phyloP scores from a whole-genome alignment of 1,140 invertebrate genomes.

The Lepidostoma basale region DNA sequence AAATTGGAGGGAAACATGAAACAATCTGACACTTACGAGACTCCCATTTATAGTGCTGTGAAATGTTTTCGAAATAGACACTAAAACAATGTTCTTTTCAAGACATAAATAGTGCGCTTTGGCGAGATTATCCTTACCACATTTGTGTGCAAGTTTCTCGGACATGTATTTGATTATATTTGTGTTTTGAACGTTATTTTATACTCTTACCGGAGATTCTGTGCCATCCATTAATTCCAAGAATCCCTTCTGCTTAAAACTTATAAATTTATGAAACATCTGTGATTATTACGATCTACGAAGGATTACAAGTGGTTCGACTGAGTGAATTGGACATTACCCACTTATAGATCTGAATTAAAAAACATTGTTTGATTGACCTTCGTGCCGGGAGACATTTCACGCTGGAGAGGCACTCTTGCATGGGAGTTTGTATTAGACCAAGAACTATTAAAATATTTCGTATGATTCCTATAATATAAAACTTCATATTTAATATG shows the following conservation, averaged over 20 bases:
- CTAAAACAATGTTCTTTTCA: no score
- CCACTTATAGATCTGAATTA: no score
- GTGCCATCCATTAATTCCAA: constrained; percentile 19
- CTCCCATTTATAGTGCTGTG: constrained; percentile 9
- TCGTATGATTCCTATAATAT: background rate
- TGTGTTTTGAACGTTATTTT: no score
- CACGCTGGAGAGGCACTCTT: background rate
- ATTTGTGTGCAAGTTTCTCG: no score
- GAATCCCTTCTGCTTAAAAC: background rate
- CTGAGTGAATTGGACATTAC: no score
- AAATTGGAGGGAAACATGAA: background rate
- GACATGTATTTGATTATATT: no score
- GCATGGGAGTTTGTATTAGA: background rate
- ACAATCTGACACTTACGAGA: background rate
- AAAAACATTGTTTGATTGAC: no score
- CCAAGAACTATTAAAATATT: background rate
- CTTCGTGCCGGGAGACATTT: background rate
- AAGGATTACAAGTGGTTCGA: background rate
- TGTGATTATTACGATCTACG: background rate
- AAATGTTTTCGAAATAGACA: no score
- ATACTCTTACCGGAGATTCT: no score
- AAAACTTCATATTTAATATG: background rate
- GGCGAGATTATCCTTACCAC: no score
- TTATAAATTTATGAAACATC: constrained; percentile 12
- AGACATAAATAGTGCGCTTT: no score